Percentiles rank a stretch among this genome's conserved stretches.
Evolutionary conservation across 2,113 vertebrate species (phyloP).

Genomic region (Microtus oregoni): DNA sequence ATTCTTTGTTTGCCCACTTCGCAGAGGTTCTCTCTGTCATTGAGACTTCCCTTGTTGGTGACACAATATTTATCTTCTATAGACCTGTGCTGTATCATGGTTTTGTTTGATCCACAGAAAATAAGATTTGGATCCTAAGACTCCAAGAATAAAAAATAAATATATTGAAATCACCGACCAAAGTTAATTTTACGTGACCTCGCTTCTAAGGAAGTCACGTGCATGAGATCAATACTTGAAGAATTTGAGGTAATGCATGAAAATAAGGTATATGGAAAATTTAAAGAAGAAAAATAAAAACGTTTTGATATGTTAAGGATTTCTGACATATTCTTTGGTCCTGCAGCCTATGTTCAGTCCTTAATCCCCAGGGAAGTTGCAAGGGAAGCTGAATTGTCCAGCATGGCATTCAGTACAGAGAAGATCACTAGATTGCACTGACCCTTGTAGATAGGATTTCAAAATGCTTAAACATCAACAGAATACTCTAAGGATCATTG

Average conservation of each 20-base stretch:
- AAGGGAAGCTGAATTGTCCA: background rate
- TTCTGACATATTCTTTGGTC: fast-evolving
- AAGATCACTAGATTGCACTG: background rate
- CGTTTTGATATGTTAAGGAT: background rate
- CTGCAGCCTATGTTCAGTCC: background rate
- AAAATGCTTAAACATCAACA: background rate
- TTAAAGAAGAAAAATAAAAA: background rate
- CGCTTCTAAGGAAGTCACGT: background rate
- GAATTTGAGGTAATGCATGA: too few relatives aligned
- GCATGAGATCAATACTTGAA: background rate
- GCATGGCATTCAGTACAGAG: fast-evolving
- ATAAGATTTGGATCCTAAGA: background rate
- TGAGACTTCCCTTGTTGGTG: too few relatives aligned
- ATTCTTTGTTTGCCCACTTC: background rate
- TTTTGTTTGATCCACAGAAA: background rate
- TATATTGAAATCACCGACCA: background rate
- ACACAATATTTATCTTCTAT: background rate
- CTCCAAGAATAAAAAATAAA: background rate
- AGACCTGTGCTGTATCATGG: background rate
- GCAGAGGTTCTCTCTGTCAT: background rate
- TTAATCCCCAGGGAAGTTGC: background rate
- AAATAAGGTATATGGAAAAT: background rate
- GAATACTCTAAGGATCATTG: background rate
- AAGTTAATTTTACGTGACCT: background rate
- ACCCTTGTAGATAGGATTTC: background rate